Base-by-base conservation (phyloP, 2,113 vertebrate species). In the Solea senegalensis region DNA sequence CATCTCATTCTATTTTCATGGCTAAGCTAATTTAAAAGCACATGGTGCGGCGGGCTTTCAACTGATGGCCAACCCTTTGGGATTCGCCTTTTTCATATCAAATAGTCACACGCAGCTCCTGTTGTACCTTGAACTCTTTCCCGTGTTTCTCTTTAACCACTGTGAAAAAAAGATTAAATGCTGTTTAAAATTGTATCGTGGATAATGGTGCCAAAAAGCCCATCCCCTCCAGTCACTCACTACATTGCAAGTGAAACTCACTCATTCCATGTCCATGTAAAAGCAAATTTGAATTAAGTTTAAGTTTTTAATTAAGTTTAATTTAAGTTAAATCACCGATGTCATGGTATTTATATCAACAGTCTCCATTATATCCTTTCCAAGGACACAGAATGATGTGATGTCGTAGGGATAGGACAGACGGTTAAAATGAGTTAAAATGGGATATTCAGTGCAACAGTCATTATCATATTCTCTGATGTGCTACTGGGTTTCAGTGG, bases 1-100 rank as follows among this genome's bases (percentile, higher is more conserved):
- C 64, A 61, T 83, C 77, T 91, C 76, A 75, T 88, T 76, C 67
- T 70, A 72, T 60, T 86, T 86, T 84, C 59, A 89, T 80, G 72
- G 83, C 61, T 43, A 43, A 72, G 81, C 87, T 89, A 60, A 86
- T 89, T 87, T 74, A 63, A 82, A 74, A 88, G 79, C 62, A 83
- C 28, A 60, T 48, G 65, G 63, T 53, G 66, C 59, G 55, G 58
- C 50, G 68, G 70, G 61, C 71, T 60, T 63, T 49, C 27, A 21
- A 48, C 63, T 59, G 27, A 49, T 34, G 56, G 41, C 49, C 7
- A 14, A 74, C 50, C 78, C 67, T 63, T 16, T 44, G 40, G 48
- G 56, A 34, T 54, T 69, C 28, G 9, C 13, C 0, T 26, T 59
- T 54, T 49, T 72, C 63, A 13, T 48, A 40, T 48, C 43, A 70